These are phyloP conservation scores for Rhagophthalmus giganteus DNA, from an alignment of 2,888 invertebrate species.

Conservation along the genomic window DNA sequence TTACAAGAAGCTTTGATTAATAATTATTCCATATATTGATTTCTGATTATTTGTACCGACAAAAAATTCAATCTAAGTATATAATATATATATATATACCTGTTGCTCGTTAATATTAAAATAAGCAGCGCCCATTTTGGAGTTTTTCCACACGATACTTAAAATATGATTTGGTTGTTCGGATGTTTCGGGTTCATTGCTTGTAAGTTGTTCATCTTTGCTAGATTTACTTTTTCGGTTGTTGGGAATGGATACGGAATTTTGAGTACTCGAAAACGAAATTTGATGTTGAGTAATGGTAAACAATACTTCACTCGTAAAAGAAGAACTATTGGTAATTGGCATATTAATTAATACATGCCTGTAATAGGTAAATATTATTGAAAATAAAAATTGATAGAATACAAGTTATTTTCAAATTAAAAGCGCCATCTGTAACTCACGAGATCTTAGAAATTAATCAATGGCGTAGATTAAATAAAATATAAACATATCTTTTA, in stretches of 20 bases:
- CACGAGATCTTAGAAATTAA: too few species aligned
- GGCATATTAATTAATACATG: too few species aligned
- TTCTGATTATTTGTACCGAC: too few species aligned
- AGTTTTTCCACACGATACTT: slow-evolving; percentile 66
- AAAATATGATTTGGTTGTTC: slow-evolving; percentile 59
- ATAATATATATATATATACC: slow-evolving; percentile 48
- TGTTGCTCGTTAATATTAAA: slow-evolving; percentile 69
- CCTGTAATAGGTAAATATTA: too few species aligned
- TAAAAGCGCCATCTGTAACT: too few species aligned
- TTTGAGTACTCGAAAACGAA: background rate
- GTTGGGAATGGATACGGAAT: background rate
- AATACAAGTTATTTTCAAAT: too few species aligned
- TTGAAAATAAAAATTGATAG: too few species aligned
- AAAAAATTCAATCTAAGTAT: background rate
- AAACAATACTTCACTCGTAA: background rate
- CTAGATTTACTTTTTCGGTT: background rate
- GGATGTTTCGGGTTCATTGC: background rate
- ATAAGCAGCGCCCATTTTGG: slow-evolving; percentile 73
- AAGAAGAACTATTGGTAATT: too few species aligned
- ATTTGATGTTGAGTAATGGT: background rate
- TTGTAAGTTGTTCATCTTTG: background rate
- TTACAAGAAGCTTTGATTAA: too few species aligned
- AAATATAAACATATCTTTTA: too few species aligned
- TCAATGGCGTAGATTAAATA: too few species aligned
- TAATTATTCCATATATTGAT: too few species aligned